Evolutionary conservation across 2,888 invertebrate species (phyloP).

Genomic region (Andrena bucephala): DNA sequence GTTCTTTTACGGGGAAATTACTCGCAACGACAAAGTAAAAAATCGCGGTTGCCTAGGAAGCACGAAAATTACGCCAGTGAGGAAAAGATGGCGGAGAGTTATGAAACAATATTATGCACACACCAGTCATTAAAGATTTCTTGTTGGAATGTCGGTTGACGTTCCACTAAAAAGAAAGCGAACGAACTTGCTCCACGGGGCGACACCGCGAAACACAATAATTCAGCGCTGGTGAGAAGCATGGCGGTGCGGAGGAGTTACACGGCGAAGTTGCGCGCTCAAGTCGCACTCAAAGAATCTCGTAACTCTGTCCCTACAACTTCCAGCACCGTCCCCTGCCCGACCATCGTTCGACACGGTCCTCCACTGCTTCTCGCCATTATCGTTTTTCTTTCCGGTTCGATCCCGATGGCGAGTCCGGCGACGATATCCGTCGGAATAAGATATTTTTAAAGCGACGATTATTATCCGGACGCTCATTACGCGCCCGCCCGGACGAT

Average conservation of each 20-base stretch:
- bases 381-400: conserved; percentile 45
- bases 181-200: background rate
- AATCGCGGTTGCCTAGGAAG: no score
- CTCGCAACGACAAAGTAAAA: background rate
- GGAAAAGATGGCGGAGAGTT: no score
- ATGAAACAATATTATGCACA: no score
- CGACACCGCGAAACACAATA: conserved; percentile 18
- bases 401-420: conserved; percentile 31
- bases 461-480: conserved; percentile 61
- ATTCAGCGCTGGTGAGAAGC: conserved; percentile 3
- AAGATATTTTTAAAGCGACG: conserved; percentile 44
- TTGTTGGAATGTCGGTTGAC: no score
- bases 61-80: no score
- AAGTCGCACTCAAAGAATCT: conserved; percentile 33
- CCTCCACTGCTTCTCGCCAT: conserved; percentile 22
- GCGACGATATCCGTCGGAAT: conserved; percentile 42
- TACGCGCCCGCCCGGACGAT: conserved; percentile 51
- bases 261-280: conserved; percentile 23
- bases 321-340: conserved; percentile 5
- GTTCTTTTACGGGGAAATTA: background rate
- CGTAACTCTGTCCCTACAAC: conserved; percentile 38
- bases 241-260: conserved; percentile 23
- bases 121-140: no score
- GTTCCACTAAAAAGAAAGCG: background rate
- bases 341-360: conserved; percentile 8